phyloP scores from a whole-genome alignment of 1,140 invertebrate genomes.

The Andrena cerasifolii region DNA sequence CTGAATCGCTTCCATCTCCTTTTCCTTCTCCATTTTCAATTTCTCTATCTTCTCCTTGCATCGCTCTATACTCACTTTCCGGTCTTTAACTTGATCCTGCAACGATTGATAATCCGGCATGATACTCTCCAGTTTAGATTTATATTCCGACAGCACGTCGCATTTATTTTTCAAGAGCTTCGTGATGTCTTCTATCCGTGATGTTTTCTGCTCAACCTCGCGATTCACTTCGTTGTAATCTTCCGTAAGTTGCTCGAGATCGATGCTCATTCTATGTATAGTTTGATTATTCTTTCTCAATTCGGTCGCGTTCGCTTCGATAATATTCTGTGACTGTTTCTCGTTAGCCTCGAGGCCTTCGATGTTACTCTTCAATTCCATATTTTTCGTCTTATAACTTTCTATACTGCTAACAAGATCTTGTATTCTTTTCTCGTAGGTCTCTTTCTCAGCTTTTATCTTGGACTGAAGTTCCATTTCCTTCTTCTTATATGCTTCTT shows the following conservation, averaged over 20 bases:
- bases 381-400: conserved; percentile 60
- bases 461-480: conserved; percentile 70
- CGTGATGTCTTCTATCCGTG: conserved; percentile 69
- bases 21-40: conserved; percentile 61
- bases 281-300: conserved; percentile 49
- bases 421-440: conserved; percentile 60
- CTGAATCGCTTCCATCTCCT: conserved; percentile 53
- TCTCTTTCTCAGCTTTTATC: conserved; percentile 63
- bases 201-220: conserved; percentile 62
- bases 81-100: conserved; percentile 66
- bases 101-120: conserved; percentile 72
- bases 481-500: conserved; percentile 52
- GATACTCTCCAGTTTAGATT: conserved; percentile 71
- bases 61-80: conserved; percentile 64
- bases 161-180: conserved; percentile 72
- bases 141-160: conserved; percentile 75
- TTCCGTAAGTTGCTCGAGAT: conserved; percentile 63
- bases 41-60: conserved; percentile 70
- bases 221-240: conserved; percentile 57
- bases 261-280: conserved; percentile 52
- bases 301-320: conserved; percentile 69
- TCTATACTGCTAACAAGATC: conserved; percentile 62
- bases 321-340: conserved; percentile 66
- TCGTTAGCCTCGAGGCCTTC: conserved; percentile 71
- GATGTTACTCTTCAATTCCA: conserved; percentile 67